phyloP scores from a whole-genome alignment of 2,113 vertebrate genomes.

The Pomatorhinus ruficollis region DNA sequence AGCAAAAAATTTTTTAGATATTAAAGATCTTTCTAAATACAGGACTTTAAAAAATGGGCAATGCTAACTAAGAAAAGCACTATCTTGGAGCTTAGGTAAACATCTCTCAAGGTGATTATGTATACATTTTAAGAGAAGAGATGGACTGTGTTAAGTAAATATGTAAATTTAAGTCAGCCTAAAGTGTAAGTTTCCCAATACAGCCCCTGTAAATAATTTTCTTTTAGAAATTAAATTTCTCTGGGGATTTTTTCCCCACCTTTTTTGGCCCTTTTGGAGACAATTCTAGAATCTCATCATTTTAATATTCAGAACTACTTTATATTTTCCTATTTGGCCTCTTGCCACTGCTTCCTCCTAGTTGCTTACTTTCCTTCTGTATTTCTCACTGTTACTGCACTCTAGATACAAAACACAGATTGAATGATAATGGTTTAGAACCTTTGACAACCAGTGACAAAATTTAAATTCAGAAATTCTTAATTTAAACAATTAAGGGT shows the following conservation, averaged over 20 bases:
- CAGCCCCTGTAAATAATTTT: neutral
- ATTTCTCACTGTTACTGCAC: neutral
- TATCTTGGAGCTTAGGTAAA: neutral
- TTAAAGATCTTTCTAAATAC: neutral
- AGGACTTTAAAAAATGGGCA: neutral
- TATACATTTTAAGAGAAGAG: neutral
- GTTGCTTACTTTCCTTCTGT: neutral
- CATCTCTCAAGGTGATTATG: neutral
- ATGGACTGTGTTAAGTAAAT: neutral
- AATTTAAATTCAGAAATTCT: neutral
- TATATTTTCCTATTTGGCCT: neutral
- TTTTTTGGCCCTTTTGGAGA: neutral
- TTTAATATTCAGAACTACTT: neutral
- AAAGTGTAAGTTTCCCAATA: neutral
- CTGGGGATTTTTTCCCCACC: fast-evolving
- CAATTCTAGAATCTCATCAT: neutral
- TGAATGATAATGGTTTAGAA: neutral
- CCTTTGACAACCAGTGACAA: neutral
- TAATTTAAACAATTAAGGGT: neutral
- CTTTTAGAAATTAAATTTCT: neutral
- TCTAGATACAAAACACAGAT: neutral
- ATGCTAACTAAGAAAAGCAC: neutral
- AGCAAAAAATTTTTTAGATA: neutral
- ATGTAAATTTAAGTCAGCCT: neutral
- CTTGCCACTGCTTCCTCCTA: neutral